phyloP scores from a whole-genome alignment of 1,140 invertebrate species.

The Portunus trituberculatus region DNA sequence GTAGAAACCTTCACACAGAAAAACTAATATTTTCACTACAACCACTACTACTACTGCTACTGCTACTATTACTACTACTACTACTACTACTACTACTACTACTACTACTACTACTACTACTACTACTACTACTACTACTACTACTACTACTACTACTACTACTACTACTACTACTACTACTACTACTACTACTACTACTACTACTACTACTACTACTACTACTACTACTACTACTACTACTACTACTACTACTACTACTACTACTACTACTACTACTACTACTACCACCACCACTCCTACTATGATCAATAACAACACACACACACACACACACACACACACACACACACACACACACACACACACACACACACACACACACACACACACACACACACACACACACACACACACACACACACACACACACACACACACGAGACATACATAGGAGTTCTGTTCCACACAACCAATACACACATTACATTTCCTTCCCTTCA shows the following conservation, averaged over 20 bases:
- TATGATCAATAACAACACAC: background rate
- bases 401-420: no score
- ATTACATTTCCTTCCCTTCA: no score
- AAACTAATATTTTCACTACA: no score
- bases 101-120: background rate
- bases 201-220: constrained; percentile 3
- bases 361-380: constrained; percentile 17
- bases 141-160: background rate
- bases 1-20: no score
- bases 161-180: background rate
- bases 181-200: no score
- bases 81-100: background rate
- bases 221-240: constrained; percentile 25
- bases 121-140: background rate
- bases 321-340: no score
- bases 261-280: background rate
- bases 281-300: background rate
- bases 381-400: no score
- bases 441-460: constrained; percentile 4
- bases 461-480: no score
- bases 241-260: constrained; percentile 27
- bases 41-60: no score
- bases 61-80: background rate
- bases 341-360: no score
- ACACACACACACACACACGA: no score